Evolutionary conservation across 1,140 invertebrate genomes (phyloP), one percentile per base, ranked within the genome.

Genomic region (Bombus consobrinus): DNA sequence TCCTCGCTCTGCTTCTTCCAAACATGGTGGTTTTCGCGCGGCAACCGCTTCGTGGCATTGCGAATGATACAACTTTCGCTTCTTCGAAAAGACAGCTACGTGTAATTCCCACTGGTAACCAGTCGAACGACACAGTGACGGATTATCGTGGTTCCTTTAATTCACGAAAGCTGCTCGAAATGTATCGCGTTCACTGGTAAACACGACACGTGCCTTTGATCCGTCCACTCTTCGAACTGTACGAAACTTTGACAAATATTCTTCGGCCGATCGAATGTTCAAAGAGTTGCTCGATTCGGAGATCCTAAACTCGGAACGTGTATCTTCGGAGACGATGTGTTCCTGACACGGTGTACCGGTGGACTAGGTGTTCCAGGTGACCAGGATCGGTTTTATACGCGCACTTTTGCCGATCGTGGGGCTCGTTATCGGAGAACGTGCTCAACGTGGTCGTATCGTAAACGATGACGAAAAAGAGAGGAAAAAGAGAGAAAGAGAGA

Each of bases 11-110:
- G 57, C 57, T 69, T n/a, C 47, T 68, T 62, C 34, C 12, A 32
- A 39, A 34, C 79, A 69, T 59, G 57, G 66, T 57, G 43, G 57
- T 85, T 22, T 32, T 47, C 5, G 25, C 37, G 15, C 25, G 37
- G 72, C 47, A 66, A 28, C 68, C 57, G 41, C 69, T 82, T 73
- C 64, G 71, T 72, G 41, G 22, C 69, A 81, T 83, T 18, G 4
- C 47, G 34, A 22, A 28, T 25, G 71, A 47, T 15, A 53, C 28
- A 59, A 59, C 3, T 39, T 15, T 34, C 15, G 13, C 12, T 0
- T 66, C 6, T 32, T 66, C n/a, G 12, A 15, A 6, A 28, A 59
- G 25, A 59, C 47, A 8, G 47, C 47, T 53, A 53, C 47, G 47
- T 53, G 47, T 53, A 53, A 59, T 59, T 59, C 25, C 25, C 25